phyloP scores from a whole-genome alignment of 2,888 invertebrate species.

The Caenorhabditis sp. region DNA sequence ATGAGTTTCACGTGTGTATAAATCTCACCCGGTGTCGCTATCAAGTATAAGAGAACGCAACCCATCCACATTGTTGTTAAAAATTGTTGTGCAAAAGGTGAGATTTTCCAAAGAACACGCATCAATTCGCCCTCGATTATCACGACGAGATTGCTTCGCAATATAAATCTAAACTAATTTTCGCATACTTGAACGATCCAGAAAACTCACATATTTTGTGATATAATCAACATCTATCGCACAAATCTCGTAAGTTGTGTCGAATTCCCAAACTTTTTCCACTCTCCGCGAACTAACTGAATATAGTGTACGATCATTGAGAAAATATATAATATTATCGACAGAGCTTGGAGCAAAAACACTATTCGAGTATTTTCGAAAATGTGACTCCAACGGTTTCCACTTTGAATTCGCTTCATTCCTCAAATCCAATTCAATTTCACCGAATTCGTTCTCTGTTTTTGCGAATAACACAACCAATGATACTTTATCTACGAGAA shows the following conservation, averaged over 20 bases:
- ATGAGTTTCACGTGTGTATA: background rate
- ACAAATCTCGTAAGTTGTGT: background rate
- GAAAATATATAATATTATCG: background rate
- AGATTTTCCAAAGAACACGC: constrained; percentile 8
- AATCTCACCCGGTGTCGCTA: background rate
- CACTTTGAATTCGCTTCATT: no score
- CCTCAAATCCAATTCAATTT: background rate
- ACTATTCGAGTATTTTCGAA: no score
- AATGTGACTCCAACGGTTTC: no score
- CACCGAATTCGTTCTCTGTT: background rate
- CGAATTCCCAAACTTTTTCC: background rate
- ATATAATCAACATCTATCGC: background rate
- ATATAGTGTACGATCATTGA: background rate
- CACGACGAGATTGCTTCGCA: background rate
- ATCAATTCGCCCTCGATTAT: constrained; percentile 3
- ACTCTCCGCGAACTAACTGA: background rate
- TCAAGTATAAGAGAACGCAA: constrained; percentile 2
- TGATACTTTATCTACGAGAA: no score
- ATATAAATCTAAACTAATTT: background rate
- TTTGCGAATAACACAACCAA: background rate
- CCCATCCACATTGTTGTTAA: constrained; percentile 2
- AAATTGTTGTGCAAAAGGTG: background rate
- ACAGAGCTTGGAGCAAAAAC: background rate
- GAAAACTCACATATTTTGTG: background rate
- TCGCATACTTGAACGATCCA: no score